Base-by-base conservation (phyloP, 2,888 invertebrate genomes). In the Cheilosia soror region DNA sequence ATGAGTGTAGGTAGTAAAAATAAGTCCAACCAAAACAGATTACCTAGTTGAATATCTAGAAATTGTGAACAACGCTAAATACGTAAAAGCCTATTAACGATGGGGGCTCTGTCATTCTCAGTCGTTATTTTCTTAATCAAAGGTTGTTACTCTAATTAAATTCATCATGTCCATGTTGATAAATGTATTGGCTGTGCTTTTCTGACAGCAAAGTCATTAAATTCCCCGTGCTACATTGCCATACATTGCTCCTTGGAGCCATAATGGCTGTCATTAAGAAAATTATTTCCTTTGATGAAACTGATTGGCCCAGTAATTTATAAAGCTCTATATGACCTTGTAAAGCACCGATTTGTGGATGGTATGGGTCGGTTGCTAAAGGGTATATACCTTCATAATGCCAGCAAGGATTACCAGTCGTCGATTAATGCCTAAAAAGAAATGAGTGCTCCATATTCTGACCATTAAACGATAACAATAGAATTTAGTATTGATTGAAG, bases 171-270 rank as follows among this genome's bases (percentile, higher is more conserved):
- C 11, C 25, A 27, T 13, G 5, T 27, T 29, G 51, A 51, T 25
- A 11, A 51, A 51, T 51, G 51, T 13, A 13, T 27, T 4, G 25
- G 51, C 27, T 13, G 25, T 51, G 27, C 51, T 27, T 51, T 27
- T 51, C 27, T 51, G 51, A 51, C 51, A 51, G 51, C 27, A n/a
- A 51, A 9, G 51, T 51, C 51, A 51, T 51, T 51, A 51, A 51
- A 51, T 51, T 20, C 27, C 25, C 25, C 27, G 27, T 51, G 27
- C 4, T 25, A 25, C 5, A 13, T 9, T n/a, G n/a, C n/a, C n/a
- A n/a, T n/a, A n/a, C n/a, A n/a, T 51, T 25, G 11, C 51, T 25
- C 11, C 13, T 11, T 9, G 27, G 11, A 51, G 25, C 27, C 27
- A 51, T 51, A 51, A 27, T 51, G 51, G 51, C 27, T 51, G 51